These are phyloP conservation scores for Empidonax traillii DNA, from an alignment of 2,113 vertebrate genomes.

Conservation along the genomic window DNA sequence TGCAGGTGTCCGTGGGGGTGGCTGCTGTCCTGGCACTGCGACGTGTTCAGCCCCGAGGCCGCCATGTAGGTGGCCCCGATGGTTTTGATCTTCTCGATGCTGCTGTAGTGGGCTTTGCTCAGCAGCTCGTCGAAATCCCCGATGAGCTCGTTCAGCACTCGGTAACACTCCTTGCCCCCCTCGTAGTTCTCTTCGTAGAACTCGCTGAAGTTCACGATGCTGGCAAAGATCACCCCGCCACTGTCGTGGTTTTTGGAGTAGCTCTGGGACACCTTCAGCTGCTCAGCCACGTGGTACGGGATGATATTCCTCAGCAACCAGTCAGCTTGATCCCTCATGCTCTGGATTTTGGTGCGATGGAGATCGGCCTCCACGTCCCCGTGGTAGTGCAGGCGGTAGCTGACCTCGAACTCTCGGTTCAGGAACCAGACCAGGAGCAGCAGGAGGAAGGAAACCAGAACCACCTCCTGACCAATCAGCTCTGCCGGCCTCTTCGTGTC, in stretches of 20 bases:
- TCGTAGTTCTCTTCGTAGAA: constrained; percentile 99
- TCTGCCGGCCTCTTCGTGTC: constrained; percentile 53
- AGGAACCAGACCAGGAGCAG: constrained; percentile 97
- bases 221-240: constrained; percentile 95
- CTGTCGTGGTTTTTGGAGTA: constrained; percentile 98
- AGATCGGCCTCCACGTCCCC: constrained; percentile 95
- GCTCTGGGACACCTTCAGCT: constrained; percentile 96
- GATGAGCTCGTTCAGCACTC: constrained; percentile 95
- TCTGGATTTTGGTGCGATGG: constrained; percentile 96
- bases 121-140: constrained; percentile 97
- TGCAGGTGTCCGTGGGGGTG: constrained; percentile 87
- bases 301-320: constrained; percentile 97
- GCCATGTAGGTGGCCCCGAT: constrained; percentile 99
- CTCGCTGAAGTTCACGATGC: constrained; percentile 98
- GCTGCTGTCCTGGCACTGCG: constrained; percentile 80
- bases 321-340: constrained; percentile 94
- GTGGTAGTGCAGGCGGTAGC: constrained; percentile 97
- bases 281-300: constrained; percentile 95
- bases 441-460: constrained; percentile 89
- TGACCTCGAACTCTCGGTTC: constrained; percentile 96
- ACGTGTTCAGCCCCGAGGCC: constrained; percentile 88
- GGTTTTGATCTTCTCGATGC: constrained; percentile 99
- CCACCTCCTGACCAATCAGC: constrained; percentile 82
- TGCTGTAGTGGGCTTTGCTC: constrained; percentile 84
- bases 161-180: constrained; percentile 96